Percentiles rank a stretch among this genome's conserved stretches.
Conservation (phyloP, 92 coral and sea anemone species). For the Epizoanthus illoricatus region DNA sequence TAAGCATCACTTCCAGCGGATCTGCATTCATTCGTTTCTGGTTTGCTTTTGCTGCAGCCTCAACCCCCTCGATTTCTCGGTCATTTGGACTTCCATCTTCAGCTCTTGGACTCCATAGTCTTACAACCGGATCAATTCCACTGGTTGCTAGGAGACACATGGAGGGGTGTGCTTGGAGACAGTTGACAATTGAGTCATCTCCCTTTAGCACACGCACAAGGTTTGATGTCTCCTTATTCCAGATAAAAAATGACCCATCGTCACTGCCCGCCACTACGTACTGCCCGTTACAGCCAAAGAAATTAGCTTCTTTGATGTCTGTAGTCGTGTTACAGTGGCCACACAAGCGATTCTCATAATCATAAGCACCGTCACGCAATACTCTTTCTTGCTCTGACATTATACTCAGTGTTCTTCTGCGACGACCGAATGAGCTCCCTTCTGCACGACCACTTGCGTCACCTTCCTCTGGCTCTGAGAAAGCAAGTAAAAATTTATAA, state of each 20-base stretch:
- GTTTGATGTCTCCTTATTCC: conserved; percentile 94
- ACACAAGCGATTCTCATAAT: conserved; percentile 84
- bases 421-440: conserved; percentile 45
- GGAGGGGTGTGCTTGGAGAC: conserved; percentile 96
- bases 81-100: conserved; percentile 60
- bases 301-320: conserved; percentile 96
- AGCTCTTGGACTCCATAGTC: conserved; percentile 93
- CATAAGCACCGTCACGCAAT: conserved; percentile 72
- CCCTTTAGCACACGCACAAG: conserved; percentile 89
- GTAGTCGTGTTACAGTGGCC: conserved; percentile 99
- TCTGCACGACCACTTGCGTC: conserved; percentile 44
- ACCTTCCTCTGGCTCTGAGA: conserved; percentile 50
- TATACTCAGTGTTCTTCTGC: conserved; percentile 72
- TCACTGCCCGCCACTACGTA: conserved; percentile 98
- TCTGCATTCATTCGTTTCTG: conserved; percentile 99
- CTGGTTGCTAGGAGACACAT: conserved; percentile 94
- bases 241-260: conserved; percentile 93
- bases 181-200: conserved; percentile 97
- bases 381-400: conserved; percentile 81
- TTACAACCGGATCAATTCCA: conserved; percentile 96
- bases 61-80: conserved; percentile 81
- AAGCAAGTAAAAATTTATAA: not conserved
- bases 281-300: conserved; percentile 95
- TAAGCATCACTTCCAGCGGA: conserved; percentile 95
- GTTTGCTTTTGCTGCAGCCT: conserved; percentile 95